Conservation (phyloP, 2,113 vertebrate species). For the Neodon shergylaensis region DNA sequence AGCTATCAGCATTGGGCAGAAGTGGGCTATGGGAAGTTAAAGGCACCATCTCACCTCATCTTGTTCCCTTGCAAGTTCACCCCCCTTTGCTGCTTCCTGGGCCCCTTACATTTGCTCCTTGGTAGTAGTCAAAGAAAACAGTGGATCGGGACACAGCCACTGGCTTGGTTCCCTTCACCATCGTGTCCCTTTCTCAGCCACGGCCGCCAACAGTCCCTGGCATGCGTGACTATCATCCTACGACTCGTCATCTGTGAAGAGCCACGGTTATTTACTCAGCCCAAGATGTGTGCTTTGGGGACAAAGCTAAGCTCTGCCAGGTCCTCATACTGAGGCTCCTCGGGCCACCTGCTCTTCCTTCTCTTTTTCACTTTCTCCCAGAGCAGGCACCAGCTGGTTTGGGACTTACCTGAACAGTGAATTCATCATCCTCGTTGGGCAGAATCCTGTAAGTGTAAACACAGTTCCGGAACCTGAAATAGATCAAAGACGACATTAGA, state of each 20-base stretch:
- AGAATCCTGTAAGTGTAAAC: constrained; percentile 98
- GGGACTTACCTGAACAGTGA: constrained; percentile 95
- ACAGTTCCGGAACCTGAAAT: constrained; percentile 93
- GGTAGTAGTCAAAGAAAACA: background rate
- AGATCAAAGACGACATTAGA: constrained; percentile 61
- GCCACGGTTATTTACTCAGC: background rate
- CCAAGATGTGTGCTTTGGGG: background rate
- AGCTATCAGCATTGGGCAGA: background rate
- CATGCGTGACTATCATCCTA: fast-evolving
- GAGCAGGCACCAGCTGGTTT: background rate
- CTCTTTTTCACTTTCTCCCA: background rate
- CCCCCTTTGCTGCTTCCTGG: background rate
- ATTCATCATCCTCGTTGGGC: constrained; percentile 93
- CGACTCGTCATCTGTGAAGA: background rate
- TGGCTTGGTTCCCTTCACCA: background rate
- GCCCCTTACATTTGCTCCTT: fast-evolving
- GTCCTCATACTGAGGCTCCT: fast-evolving
- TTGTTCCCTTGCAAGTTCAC: background rate
- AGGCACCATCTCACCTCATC: background rate
- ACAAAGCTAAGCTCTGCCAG: background rate
- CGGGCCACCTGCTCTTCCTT: fast-evolving
- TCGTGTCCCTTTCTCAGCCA: background rate
- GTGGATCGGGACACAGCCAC: fast-evolving
- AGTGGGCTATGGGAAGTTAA: fast-evolving
- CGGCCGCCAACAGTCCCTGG: fast-evolving